phyloP scores from a whole-genome alignment of 2,113 vertebrate species.

The Podarcis raffonei region DNA sequence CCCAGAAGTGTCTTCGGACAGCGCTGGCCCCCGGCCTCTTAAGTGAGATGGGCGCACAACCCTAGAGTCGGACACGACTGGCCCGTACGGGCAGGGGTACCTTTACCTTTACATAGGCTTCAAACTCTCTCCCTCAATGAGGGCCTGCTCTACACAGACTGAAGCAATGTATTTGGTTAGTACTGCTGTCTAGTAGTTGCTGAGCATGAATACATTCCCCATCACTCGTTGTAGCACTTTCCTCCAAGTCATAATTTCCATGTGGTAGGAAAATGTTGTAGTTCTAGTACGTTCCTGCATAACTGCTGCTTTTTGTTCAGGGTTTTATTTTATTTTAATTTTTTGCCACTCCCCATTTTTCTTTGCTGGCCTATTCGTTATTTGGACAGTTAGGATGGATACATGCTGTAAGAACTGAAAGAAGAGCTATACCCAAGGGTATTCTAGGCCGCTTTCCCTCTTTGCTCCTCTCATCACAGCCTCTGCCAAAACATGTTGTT shows the following conservation, averaged over 20 bases:
- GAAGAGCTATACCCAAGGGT: constrained; percentile 6
- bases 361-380: not conserved
- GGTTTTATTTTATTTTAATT: not conserved
- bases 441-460: not conserved
- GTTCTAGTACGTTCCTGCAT: not conserved
- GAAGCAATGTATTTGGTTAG: not conserved
- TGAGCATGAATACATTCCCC: not conserved
- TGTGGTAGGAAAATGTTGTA: not conserved
- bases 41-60: no score
- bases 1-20: no score
- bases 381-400: not conserved
- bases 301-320: not conserved
- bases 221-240: not conserved
- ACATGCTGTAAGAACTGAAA: not conserved
- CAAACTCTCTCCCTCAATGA: not conserved
- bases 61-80: no score
- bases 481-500: not conserved
- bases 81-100: no score
- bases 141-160: no score
- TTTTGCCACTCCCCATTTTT: not conserved
- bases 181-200: not conserved
- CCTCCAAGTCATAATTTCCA: not conserved
- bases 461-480: not conserved
- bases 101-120: no score
- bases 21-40: no score